phyloP scores from a whole-genome alignment of 2,797 vertebrate genomes.

The Gila robusta region DNA sequence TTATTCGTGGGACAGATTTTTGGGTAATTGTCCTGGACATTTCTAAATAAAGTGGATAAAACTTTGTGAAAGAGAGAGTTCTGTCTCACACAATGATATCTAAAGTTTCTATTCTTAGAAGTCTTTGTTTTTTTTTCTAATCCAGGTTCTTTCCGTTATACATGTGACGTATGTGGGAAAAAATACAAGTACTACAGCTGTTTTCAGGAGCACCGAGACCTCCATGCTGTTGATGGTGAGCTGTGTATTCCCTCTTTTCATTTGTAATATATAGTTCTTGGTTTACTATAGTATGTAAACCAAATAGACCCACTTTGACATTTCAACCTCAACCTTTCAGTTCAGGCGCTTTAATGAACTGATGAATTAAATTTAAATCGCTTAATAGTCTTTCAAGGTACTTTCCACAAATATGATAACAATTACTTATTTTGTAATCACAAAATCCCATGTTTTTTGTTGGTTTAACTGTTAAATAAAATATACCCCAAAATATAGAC shows the following conservation, averaged over 20 bases:
- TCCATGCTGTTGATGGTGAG: constrained; percentile 96
- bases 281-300: not conserved
- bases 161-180: constrained; percentile 98
- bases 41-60: not conserved
- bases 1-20: not conserved
- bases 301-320: not conserved
- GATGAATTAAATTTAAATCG: not conserved
- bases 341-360: not conserved
- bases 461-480: not conserved
- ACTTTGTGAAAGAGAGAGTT: not conserved
- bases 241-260: not conserved
- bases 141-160: constrained; percentile 97
- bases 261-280: not conserved
- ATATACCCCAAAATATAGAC: too few relatives aligned
- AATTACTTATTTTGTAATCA: too few relatives aligned
- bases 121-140: constrained; percentile 50
- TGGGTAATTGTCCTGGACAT: not conserved
- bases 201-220: constrained; percentile 98
- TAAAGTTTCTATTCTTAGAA: not conserved
- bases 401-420: not conserved
- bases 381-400: not conserved
- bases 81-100: not conserved
- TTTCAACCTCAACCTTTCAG: not conserved
- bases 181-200: constrained; percentile 99
- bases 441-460: not conserved